These are phyloP conservation scores for Psittacula cyanocephala DNA, from an alignment of 2,113 vertebrate species.

Conservation along the genomic window DNA sequence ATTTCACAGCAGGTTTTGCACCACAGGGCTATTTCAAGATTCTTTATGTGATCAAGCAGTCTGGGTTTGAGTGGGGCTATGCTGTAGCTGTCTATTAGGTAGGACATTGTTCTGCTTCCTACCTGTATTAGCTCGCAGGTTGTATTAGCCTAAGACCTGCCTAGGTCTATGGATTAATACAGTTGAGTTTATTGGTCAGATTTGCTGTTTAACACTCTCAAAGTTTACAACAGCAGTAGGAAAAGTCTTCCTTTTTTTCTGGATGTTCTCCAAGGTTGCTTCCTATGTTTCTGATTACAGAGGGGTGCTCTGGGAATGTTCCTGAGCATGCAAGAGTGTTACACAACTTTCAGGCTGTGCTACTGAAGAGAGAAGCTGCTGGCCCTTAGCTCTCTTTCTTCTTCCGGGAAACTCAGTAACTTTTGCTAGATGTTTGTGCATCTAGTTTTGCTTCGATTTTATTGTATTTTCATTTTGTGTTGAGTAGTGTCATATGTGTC, in stretches of 20 bases:
- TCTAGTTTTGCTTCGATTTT: neutral
- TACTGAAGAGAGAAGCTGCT: neutral
- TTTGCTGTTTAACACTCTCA: neutral
- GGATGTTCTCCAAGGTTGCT: neutral
- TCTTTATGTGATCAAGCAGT: neutral
- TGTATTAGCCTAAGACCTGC: neutral
- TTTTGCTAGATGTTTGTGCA: neutral
- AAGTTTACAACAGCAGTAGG: neutral
- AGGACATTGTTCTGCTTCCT: neutral
- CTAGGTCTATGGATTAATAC: accelerated
- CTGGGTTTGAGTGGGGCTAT: neutral
- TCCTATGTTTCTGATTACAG: neutral
- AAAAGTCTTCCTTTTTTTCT: neutral
- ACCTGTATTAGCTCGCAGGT: neutral
- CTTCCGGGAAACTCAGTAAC: neutral
- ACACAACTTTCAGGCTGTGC: neutral
- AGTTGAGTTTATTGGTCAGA: neutral
- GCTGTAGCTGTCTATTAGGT: neutral
- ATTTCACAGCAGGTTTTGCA: neutral
- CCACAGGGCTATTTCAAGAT: neutral
- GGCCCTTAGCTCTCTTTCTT: neutral
- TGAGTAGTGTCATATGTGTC: neutral
- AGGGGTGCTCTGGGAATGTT: neutral
- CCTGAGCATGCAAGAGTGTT: neutral
- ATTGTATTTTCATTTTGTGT: neutral